Evolutionary conservation across 30 jellyfish, hydroid and myxozoan species (phyloP), one percentile per base, ranked within the genome.

Genomic region (Pelagia noctiluca): DNA sequence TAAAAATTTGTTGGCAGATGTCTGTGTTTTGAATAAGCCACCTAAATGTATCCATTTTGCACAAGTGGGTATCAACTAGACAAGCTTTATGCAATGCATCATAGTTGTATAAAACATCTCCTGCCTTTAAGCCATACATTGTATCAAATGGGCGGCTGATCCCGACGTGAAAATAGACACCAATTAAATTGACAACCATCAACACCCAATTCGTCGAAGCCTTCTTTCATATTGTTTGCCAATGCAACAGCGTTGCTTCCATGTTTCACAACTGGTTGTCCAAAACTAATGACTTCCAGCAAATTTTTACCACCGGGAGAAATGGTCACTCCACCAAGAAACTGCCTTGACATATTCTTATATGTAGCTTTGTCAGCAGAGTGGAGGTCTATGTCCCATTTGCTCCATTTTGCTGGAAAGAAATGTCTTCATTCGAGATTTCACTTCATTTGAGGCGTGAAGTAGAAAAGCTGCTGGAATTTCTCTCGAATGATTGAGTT

Each of bases 21-120:
- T 72, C 85, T 72, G 85, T 72, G 75, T 72, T 72, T 72, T 72
- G 85, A 72, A 72, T 75, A 72, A 72, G 85, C 85, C 85, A 72
- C 38, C 42, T 72, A 38, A 72, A 28, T 42, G 57, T 42, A 42
- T 42, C 57, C 57, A 42, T 72, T 72, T 72, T 72, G 42, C 85
- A 72, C 38, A 72, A 72, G 73, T 72, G 75, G 85, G 85, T 70
- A 29, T 72, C 85, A 25, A 72, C 85, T 72, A 72, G 85, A 72
- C 85, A 75, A 72, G 57, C 57, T 42, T 42, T 42, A 42, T 42
- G 57, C 57, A 42, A 70, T 50, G 70, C 83, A 36, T 70, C 83
- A 37, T 72, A 72, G 85, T 75, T 72, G 57, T 42, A 42, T 42
- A 42, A 42, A 42, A 42, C 16, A 42, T 42, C 57, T 10, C 76